Conservation (phyloP, 2,113 vertebrate species). For the Laticauda laticaudata region DNA sequence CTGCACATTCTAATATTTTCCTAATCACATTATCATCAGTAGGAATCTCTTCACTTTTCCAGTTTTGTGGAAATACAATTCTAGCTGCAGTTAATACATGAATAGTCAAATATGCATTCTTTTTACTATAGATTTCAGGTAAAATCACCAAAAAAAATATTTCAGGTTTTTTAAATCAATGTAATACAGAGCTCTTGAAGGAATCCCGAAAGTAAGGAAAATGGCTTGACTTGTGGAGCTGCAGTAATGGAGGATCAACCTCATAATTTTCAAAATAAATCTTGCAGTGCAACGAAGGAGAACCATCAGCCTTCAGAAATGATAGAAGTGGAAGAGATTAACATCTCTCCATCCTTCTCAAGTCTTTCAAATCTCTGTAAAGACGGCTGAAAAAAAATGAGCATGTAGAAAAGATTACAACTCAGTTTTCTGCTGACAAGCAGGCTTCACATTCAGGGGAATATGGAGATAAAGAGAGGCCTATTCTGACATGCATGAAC, state of each 20-base stretch:
- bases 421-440: background rate
- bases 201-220: constrained; percentile 27
- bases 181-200: background rate
- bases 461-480: background rate
- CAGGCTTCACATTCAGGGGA: background rate
- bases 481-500: background rate
- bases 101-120: too few relatives aligned
- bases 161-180: too few relatives aligned
- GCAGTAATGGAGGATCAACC: background rate
- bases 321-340: background rate
- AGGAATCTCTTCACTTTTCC: too few relatives aligned
- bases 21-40: too few relatives aligned
- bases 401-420: background rate
- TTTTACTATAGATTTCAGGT: too few relatives aligned
- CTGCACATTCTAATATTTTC: too few relatives aligned
- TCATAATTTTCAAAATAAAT: constrained; percentile 29
- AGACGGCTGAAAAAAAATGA: background rate
- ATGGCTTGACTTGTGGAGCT: constrained; percentile 15
- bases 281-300: background rate
- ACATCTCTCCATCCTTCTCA: background rate
- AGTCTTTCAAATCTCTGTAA: background rate
- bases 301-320: background rate
- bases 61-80: too few relatives aligned
- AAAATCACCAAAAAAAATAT: too few relatives aligned
- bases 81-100: too few relatives aligned